phyloP scores from a whole-genome alignment of 2,797 vertebrate genomes.

The Micrastur ruficollis region DNA sequence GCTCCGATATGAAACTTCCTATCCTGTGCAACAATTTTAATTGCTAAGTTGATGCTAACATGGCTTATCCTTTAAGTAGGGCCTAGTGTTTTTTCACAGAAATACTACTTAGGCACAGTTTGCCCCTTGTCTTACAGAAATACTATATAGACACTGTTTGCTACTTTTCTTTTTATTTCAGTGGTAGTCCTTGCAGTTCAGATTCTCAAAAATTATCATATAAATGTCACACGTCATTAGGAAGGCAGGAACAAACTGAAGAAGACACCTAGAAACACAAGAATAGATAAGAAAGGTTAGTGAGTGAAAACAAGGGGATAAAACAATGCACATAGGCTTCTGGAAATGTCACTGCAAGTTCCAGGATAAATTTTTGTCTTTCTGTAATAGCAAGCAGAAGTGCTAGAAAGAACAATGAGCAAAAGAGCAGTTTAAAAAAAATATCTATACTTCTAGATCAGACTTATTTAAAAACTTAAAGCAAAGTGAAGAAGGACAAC shows the following conservation, averaged over 20 bases:
- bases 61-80: background rate
- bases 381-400: background rate
- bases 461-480: background rate
- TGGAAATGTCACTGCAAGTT: background rate
- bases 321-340: background rate
- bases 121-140: background rate
- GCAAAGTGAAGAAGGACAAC: background rate
- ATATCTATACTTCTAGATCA: background rate
- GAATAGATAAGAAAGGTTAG: background rate
- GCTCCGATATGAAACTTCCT: background rate
- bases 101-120: background rate
- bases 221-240: background rate
- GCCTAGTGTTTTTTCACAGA: background rate
- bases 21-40: background rate
- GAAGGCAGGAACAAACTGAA: background rate
- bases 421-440: background rate
- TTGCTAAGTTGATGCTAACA: background rate
- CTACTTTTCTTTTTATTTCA: background rate
- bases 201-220: background rate
- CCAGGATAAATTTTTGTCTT: background rate
- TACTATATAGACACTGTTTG: background rate
- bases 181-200: background rate
- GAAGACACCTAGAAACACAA: background rate
- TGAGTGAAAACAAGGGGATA: background rate
- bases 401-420: background rate